A percentile compares a stretch with the other conserved stretches of the same genome.
These are phyloP conservation scores for Urocolius indicus DNA, from an alignment of 2,113 vertebrate genomes.

Conservation along the genomic window DNA sequence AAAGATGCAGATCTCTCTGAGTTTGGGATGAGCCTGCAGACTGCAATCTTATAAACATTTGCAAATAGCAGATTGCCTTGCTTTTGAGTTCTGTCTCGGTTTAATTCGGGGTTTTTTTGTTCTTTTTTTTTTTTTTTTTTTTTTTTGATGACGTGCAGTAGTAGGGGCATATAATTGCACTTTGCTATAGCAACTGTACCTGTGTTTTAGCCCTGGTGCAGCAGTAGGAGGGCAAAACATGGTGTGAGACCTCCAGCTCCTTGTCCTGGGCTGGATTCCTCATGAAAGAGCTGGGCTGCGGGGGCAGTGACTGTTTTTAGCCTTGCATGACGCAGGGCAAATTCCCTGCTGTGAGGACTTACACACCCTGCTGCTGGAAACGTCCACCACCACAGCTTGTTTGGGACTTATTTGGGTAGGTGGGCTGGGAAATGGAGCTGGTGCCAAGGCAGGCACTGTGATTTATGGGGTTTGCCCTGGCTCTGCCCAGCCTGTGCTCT, in stretches of 20 bases:
- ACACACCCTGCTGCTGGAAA: background rate
- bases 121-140: too few species aligned
- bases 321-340: too few species aligned
- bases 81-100: background rate
- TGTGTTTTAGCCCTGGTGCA: background rate
- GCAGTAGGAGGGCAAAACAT: background rate
- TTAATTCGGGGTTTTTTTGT: too few species aligned
- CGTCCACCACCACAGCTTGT: background rate
- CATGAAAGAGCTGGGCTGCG: background rate
- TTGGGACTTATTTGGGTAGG: background rate
- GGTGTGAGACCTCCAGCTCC: accelerated
- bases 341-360: background rate
- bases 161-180: background rate
- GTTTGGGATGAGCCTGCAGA: background rate
- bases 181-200: background rate
- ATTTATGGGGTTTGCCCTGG: background rate
- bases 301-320: background rate
- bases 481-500: background rate
- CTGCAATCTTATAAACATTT: background rate
- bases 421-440: background rate
- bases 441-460: background rate
- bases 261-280: accelerated
- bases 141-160: background rate
- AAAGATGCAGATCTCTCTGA: background rate
- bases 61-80: background rate